Evolutionary conservation across 2,113 vertebrate species (phyloP).

Genomic region (Cyphomyrus discorhynchus): DNA sequence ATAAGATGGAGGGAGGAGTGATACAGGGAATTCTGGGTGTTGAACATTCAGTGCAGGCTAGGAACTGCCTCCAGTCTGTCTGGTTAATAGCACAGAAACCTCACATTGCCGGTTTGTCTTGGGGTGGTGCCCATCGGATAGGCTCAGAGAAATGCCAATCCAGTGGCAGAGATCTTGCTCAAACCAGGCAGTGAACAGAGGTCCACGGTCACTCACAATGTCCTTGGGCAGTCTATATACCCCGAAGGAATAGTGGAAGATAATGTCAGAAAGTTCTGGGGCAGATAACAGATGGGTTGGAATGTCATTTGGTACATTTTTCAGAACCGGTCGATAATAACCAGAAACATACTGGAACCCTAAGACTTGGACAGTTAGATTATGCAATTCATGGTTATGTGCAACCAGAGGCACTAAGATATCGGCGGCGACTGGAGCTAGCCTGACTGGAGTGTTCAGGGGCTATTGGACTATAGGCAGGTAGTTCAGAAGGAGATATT

Average conservation of each 20-base stretch:
- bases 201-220: neutral
- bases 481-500: neutral
- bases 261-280: neutral
- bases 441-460: neutral
- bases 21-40: neutral
- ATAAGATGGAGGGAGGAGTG: neutral
- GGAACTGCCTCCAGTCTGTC: neutral
- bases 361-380: neutral
- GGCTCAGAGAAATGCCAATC: neutral
- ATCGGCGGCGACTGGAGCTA: neutral
- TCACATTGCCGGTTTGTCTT: neutral
- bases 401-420: neutral
- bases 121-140: neutral
- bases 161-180: neutral
- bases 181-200: neutral
- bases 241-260: neutral
- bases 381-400: neutral
- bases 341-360: neutral
- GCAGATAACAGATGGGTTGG: neutral
- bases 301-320: neutral
- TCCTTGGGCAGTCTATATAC: conserved; percentile 20
- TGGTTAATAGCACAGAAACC: neutral
- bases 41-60: neutral
- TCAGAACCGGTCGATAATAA: neutral
- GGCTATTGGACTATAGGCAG: neutral